These are phyloP conservation scores for Microctenopoma steveboyesi DNA, from an alignment of 2,797 vertebrate genomes.

Conservation along the genomic window DNA sequence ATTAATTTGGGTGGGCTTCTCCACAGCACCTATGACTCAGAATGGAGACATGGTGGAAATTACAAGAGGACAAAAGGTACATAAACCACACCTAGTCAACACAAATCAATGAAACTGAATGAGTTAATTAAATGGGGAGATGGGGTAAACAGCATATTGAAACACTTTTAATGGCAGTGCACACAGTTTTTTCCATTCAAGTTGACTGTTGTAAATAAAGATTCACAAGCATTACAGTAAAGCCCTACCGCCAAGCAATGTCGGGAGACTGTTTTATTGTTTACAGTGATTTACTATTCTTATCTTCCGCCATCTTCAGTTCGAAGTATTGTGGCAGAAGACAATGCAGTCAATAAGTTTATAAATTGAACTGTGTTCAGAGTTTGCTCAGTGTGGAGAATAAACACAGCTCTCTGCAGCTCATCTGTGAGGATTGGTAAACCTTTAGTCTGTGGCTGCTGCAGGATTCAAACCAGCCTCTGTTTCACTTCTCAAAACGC, in stretches of 20 bases:
- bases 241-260: conserved; percentile 34
- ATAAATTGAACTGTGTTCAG: conserved; percentile 55
- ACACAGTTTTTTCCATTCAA: conserved; percentile 44
- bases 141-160: conserved; percentile 70
- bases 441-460: conserved; percentile 1
- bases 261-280: conserved; percentile 22
- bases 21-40: conserved; percentile 55
- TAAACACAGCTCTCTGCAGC: conserved; percentile 32
- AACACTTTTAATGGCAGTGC: conserved; percentile 61
- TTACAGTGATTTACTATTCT: conserved; percentile 46
- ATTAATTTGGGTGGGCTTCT: conserved; percentile 66
- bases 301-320: conserved; percentile 37
- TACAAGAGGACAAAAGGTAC: conserved; percentile 59
- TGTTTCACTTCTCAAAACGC: conserved; percentile 4
- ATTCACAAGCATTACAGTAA: conserved; percentile 43
- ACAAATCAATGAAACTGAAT: conserved; percentile 70
- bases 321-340: conserved; percentile 28
- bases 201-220: conserved; percentile 61
- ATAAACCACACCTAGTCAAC: conserved; percentile 68
- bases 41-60: conserved; percentile 58
- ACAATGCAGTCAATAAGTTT: conserved; percentile 56
- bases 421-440: conserved; percentile 32
- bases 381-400: conserved; percentile 34
- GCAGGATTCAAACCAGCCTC: conserved; percentile 4
- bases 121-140: conserved; percentile 76